Evolutionary conservation across 1,140 invertebrate genomes (phyloP).

Genomic region (Drosophila nebulosa): DNA sequence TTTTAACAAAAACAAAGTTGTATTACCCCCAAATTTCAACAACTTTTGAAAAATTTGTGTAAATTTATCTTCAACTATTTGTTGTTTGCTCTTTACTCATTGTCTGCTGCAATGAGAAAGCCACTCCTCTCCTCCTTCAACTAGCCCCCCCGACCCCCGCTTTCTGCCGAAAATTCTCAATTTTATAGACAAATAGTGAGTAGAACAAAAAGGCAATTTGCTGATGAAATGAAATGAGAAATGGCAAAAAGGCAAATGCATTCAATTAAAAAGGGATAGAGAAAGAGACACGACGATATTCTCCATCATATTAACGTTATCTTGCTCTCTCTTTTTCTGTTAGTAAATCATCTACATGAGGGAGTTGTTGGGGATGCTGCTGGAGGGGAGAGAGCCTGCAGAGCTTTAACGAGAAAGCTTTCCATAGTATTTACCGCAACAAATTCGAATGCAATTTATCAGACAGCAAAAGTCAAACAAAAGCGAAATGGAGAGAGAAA

Average conservation of each 20-base stretch:
- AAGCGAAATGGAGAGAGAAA: background rate
- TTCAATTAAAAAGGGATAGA: slow-evolving; percentile 44
- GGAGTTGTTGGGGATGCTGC: background rate
- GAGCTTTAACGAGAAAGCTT: slow-evolving; percentile 28
- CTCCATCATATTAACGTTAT: background rate
- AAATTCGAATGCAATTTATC: slow-evolving; percentile 41
- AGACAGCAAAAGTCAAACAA: slow-evolving; percentile 7
- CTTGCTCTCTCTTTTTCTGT: slow-evolving; percentile 5
- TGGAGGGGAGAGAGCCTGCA: background rate
- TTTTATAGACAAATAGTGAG: slow-evolving; percentile 50
- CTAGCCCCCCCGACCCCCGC: too few species aligned
- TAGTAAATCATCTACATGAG: slow-evolving; percentile 34
- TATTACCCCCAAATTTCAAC: too few species aligned
- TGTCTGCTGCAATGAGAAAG: background rate
- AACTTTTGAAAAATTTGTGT: background rate
- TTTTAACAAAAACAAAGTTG: too few species aligned
- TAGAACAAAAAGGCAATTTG: slow-evolving; percentile 54
- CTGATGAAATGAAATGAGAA: slow-evolving; percentile 50
- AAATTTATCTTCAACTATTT: background rate
- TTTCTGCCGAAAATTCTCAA: background rate
- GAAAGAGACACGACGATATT: background rate
- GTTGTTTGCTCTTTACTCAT: background rate
- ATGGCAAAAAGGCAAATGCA: slow-evolving; percentile 39
- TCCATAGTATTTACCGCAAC: slow-evolving; percentile 45
- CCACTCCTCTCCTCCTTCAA: background rate